Evolutionary conservation across 2,113 vertebrate species (phyloP).

Genomic region (Megaceryle torquata): DNA sequence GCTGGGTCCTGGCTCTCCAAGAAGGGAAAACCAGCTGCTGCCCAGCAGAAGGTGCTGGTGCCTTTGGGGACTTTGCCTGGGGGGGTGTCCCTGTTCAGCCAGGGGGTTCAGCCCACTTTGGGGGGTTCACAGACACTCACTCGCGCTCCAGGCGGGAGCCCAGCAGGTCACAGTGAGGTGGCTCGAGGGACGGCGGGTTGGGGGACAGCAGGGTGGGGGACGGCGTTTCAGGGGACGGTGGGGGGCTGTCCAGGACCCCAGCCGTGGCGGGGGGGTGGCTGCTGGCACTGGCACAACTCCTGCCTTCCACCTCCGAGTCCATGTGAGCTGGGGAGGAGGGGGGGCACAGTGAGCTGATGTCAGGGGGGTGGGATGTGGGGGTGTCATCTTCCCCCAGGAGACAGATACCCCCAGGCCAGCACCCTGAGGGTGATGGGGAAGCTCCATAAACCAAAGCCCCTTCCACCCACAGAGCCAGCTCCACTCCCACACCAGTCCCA

Average conservation of each 20-base stretch:
- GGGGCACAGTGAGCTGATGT: rapidly evolving
- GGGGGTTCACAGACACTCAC: slow-evolving; percentile 68
- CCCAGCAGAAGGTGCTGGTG: too few relatives aligned
- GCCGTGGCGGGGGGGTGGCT: not conserved
- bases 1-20: rapidly evolving
- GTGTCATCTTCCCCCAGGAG: not conserved
- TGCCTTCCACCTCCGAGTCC: slow-evolving; percentile 54
- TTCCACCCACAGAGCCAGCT: rapidly evolving
- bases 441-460: not conserved
- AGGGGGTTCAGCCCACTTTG: not conserved
- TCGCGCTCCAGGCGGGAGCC: slow-evolving; percentile 47
- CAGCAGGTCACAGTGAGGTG: not conserved
- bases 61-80: not conserved
- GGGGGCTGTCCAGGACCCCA: not conserved
- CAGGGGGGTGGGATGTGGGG: rapidly evolving
- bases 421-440: not conserved
- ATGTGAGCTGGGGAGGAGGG: slow-evolving; percentile 26
- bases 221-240: not conserved
- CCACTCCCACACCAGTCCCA: too few relatives aligned
- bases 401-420: not conserved
- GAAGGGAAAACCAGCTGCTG: not conserved
- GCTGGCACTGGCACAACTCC: not conserved
- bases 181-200: not conserved
- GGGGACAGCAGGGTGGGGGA: not conserved
- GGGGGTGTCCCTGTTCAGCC: not conserved